These are phyloP conservation scores for Frankliniella intonsa DNA, from an alignment of 2,888 invertebrate genomes.

Conservation along the genomic window DNA sequence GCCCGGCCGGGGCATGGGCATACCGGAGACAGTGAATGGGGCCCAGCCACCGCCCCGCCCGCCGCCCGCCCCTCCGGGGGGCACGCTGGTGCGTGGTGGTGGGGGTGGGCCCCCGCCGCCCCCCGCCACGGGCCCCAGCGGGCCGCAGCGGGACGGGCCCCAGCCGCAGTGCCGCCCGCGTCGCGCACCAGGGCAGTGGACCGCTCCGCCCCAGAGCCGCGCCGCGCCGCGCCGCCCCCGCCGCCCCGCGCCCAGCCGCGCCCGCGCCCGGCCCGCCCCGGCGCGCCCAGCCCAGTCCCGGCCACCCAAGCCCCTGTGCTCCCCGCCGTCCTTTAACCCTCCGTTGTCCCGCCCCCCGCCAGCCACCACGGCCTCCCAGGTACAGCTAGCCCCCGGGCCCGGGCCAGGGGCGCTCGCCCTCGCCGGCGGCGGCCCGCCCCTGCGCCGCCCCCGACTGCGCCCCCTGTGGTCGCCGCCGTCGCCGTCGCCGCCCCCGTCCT, in stretches of 20 bases:
- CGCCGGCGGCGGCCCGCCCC: conserved; percentile 32
- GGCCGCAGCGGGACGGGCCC: not conserved
- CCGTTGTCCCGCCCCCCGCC: conserved; percentile 29
- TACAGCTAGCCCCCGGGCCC: conserved; percentile 22
- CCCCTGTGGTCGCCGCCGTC: conserved; percentile 30
- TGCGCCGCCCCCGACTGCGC: conserved; percentile 20
- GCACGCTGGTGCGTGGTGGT: not conserved
- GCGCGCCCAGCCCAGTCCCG: no score
- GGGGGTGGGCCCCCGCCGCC: not conserved
- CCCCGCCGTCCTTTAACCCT: not conserved
- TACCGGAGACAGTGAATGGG: not conserved
- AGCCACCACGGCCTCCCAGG: conserved; percentile 5
- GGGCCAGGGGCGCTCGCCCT: conserved; percentile 22
- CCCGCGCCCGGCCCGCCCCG: conserved; percentile 29
- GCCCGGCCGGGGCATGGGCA: conserved; percentile 29
- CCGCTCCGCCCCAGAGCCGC: conserved; percentile 27
- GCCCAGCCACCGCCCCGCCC: not conserved
- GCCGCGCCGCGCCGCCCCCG: not conserved
- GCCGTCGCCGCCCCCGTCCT: conserved; percentile 30
- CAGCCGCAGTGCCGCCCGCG: conserved; percentile 26
- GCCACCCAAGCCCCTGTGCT: no score
- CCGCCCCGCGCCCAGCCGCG: conserved; percentile 25
- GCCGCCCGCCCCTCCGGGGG: conserved; percentile 24
- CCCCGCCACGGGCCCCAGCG: not conserved
- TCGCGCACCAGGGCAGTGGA: conserved; percentile 7